Conservation (phyloP, 2,113 vertebrate species). For the Boulengeromyrus knoepffleri region DNA sequence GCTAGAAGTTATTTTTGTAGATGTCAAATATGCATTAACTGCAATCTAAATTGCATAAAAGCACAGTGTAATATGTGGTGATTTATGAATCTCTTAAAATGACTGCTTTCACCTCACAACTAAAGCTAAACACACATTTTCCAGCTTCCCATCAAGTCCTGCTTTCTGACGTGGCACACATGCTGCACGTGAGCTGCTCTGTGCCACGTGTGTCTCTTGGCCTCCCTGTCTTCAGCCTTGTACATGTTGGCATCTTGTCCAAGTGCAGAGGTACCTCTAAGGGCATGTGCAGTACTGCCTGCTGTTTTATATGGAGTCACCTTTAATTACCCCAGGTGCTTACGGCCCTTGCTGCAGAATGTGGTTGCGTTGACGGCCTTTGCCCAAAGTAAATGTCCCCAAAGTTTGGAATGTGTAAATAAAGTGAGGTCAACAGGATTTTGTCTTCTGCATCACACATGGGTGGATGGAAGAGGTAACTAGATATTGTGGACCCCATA, state of each 20-base stretch:
- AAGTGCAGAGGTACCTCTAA: neutral
- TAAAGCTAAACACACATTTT: neutral
- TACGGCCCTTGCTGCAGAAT: neutral
- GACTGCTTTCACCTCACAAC: neutral
- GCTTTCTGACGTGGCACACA: neutral
- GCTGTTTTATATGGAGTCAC: neutral
- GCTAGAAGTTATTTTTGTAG: neutral
- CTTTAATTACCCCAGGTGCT: neutral
- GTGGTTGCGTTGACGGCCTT: neutral
- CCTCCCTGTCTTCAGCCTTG: neutral
- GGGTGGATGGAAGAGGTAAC: neutral
- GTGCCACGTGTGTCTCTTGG: neutral
- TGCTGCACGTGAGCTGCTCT: neutral
- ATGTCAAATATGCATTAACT: neutral
- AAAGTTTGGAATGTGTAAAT: neutral
- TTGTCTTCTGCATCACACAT: neutral
- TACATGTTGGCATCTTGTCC: neutral
- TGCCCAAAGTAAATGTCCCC: neutral
- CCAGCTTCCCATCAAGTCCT: neutral
- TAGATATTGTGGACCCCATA: neutral
- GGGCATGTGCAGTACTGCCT: neutral
- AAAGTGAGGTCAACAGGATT: neutral
- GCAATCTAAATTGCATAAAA: neutral
- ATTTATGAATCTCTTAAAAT: neutral
- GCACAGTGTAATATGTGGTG: neutral